Evolutionary conservation across 1,140 invertebrate genomes (phyloP).

Genomic region (Mactra quadrangularis): DNA sequence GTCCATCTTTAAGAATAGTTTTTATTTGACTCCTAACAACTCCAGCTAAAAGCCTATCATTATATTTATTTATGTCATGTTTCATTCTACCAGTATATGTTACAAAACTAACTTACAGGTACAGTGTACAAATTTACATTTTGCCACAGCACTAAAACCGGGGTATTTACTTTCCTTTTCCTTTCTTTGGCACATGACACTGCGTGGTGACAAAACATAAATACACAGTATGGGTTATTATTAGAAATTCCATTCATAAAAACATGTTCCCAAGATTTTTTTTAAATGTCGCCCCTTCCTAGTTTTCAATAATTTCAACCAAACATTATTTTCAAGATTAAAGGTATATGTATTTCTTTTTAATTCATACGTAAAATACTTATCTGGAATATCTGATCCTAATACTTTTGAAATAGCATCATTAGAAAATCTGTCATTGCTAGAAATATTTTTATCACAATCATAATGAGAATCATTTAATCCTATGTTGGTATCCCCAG

Average conservation of each 20-base stretch:
- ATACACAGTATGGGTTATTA: conserved; percentile 18
- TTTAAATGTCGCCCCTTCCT: conserved; percentile 1
- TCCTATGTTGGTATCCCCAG: too few species aligned
- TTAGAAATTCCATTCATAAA: conserved; percentile 11
- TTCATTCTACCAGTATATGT: conserved; percentile 6
- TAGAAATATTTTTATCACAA: not conserved
- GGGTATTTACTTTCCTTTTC: not conserved
- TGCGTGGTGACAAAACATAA: not conserved
- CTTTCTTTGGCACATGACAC: conserved; percentile 5
- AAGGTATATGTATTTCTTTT: not conserved
- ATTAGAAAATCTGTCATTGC: conserved; percentile 10
- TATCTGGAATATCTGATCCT: conserved; percentile 1
- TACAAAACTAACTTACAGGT: conserved; percentile 5
- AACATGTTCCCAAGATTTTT: conserved; percentile 9
- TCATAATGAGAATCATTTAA: conserved; percentile 6
- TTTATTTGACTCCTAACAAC: not conserved
- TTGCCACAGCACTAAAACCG: not conserved
- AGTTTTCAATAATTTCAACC: not conserved
- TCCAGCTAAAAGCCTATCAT: not conserved
- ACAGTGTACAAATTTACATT: conserved; percentile 24
- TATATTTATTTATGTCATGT: conserved; percentile 4
- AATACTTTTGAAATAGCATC: not conserved
- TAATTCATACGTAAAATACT: not conserved
- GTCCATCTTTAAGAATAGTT: not conserved
- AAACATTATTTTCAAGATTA: conserved; percentile 7